Conservation (phyloP, 2,797 vertebrate species). For the Corythornis leucogaster region DNA sequence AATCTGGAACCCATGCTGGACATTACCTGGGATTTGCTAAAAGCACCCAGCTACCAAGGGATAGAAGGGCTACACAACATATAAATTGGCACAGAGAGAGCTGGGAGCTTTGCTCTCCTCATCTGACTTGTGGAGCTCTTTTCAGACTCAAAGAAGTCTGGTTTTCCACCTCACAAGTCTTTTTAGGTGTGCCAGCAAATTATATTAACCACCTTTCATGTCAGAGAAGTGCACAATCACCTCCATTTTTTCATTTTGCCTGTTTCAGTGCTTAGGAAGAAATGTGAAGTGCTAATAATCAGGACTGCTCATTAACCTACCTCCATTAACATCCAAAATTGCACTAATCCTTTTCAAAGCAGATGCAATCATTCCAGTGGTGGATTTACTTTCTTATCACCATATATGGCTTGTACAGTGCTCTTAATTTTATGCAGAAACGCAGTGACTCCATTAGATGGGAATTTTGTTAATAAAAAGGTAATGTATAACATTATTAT, state of each 20-base stretch:
- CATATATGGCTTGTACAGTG: conserved; percentile 18
- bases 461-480: conserved; percentile 69
- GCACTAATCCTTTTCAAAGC: conserved; percentile 26
- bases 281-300: neutral
- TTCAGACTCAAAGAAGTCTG: neutral
- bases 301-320: conserved; percentile 2
- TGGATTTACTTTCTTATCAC: conserved; percentile 43
- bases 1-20: neutral
- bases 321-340: conserved; percentile 31
- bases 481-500: conserved; percentile 61
- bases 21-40: accelerated
- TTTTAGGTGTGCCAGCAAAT: neutral
- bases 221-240: neutral
- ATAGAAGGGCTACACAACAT: neutral
- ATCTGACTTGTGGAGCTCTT: neutral
- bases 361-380: conserved; percentile 11
- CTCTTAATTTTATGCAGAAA: conserved; percentile 56
- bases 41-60: neutral
- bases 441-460: conserved; percentile 45
- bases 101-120: neutral
- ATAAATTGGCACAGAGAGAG: accelerated
- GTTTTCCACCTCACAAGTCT: neutral
- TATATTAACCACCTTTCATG: neutral
- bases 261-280: conserved; percentile 1
- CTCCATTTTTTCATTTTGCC: neutral